Evolutionary conservation across 2,797 vertebrate species (phyloP), one percentile per base, ranked within the genome.

Genomic region (Ficedula albicollis): DNA sequence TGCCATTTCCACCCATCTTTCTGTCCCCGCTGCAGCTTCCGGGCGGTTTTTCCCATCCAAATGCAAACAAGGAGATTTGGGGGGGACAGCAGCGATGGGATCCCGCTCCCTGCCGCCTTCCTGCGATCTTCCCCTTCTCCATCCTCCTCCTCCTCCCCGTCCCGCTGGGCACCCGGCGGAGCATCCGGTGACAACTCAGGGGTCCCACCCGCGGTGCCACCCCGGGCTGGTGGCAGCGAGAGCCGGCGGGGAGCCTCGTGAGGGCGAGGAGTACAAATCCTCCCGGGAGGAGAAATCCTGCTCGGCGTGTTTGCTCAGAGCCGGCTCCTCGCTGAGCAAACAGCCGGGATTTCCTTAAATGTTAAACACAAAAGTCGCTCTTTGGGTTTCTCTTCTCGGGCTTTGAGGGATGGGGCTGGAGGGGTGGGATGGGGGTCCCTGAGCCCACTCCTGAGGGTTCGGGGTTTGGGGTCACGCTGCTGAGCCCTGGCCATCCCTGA

Each of bases 51-150:
- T 52, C 34, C 83, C 78, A 41, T 6, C 1, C 0, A 41, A 46
- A 39, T 4, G 36, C 70, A 55, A 73, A 54, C 10, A 14, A 14
- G 58, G 36, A 46, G 5, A 46, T 55, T 19, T 22, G 16, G 0
- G 0, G 0, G 27, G 58, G 11, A 58, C 19, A 70, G 9, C 18
- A 26, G 49, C 1, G 1, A 8, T 4, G 3, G 2, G 8, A 19
- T 11, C 48, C 58, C 13, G 0, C 34, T 66, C 49, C 11, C 8
- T 1, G 2, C 12, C 41, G 5, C n/a, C 27, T 51, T 25, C 26
- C 76, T 0, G 5, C 26, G 15, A 26, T 15, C 26, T 79, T 70
- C 63, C 39, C 17, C 26, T 25, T 46, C 64, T 48, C 44, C 85
- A 58, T 86, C 82, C 32, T 46, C 46, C 72, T 46, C 46, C 72